Evolutionary conservation across 2,797 vertebrate genomes (phyloP).

Genomic region (Cynopterus sphinx): DNA sequence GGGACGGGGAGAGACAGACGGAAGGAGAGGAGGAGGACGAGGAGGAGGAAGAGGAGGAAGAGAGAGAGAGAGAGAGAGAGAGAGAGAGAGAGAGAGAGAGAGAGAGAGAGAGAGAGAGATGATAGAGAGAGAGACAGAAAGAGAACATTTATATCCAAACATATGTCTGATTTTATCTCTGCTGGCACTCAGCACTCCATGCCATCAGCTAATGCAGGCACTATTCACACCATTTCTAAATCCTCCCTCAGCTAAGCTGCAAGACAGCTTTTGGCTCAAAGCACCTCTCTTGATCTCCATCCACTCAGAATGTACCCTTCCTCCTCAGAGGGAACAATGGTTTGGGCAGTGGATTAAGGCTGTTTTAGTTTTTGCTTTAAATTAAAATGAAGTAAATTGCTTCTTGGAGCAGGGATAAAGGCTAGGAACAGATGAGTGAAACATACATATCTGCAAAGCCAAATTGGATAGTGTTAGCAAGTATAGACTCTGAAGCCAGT

Average conservation of each 20-base stretch:
- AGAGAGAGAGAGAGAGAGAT: too few species aligned
- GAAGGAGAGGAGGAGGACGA: neutral
- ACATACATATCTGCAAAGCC: neutral
- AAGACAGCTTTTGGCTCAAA: slow-evolving; percentile 55
- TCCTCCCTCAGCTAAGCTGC: slow-evolving; percentile 68
- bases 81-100: neutral
- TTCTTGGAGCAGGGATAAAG: slow-evolving; percentile 24
- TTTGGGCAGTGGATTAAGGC: slow-evolving; percentile 29
- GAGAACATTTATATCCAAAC: slow-evolving; percentile 65
- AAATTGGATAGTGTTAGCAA: neutral
- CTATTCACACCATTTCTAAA: slow-evolving; percentile 41
- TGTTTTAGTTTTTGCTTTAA: slow-evolving; percentile 65
- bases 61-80: neutral
- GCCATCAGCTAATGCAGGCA: slow-evolving; percentile 63
- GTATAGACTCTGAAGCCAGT: neutral
- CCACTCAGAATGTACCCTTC: slow-evolving; percentile 44
- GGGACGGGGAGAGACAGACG: neutral
- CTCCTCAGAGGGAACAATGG: neutral
- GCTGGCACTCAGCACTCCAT: slow-evolving; percentile 50
- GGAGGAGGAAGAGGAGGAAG: too few species aligned
- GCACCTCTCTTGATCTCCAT: slow-evolving; percentile 45
- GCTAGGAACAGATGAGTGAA: neutral
- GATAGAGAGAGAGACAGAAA: neutral
- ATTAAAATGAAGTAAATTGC: slow-evolving; percentile 62
- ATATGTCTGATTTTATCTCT: slow-evolving; percentile 70